Evolutionary conservation across 2,113 vertebrate species (phyloP), one percentile per base, ranked within the genome.

Genomic region (Callithrix jacchus): DNA sequence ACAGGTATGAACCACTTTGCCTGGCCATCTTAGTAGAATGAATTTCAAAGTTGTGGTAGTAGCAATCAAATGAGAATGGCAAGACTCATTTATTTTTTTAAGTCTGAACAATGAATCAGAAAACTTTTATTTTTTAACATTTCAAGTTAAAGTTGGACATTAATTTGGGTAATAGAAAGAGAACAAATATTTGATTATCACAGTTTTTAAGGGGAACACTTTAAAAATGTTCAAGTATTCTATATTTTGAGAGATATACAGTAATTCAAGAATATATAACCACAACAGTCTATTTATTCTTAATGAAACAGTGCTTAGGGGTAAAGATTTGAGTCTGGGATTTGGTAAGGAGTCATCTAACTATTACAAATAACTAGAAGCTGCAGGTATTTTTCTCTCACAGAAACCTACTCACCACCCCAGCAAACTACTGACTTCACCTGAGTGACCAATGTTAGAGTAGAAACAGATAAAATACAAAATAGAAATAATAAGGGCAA

Each of bases 71-170:
- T 56, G 13, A 96, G 37, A 25, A 64, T 66, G 88, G 23, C 21
- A 91, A 74, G 11, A 52, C 82, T 82, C 8, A 54, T 20, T 76
- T 61, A 47, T 54, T 56, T 42, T 47, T 79, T 68, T n/a, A 49
- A 37, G 47, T 45, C 42, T 64, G 27, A 64, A 32, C 27, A 64
- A 32, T 32, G 61, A 64, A 14, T 64, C 27, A 64, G 61, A 64
- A 64, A 64, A 81, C 54, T 79, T 66, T 88, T 71, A 95, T 89
- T 89, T 89, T 89, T 92, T 54, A 88, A 73, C 6, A 86, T 70
- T 64, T 49, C 12, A 96, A 93, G 64, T 81, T 42, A 96, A 91
- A 91, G 80, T 20, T 91, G 49, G 35, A 91, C n/a, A 80, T 70
- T 91, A 89, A 85, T 61, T 2, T 42, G 87, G 54, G 70, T 13